phyloP scores from a whole-genome alignment of 2,888 invertebrate species.

The Carabus problematicus region DNA sequence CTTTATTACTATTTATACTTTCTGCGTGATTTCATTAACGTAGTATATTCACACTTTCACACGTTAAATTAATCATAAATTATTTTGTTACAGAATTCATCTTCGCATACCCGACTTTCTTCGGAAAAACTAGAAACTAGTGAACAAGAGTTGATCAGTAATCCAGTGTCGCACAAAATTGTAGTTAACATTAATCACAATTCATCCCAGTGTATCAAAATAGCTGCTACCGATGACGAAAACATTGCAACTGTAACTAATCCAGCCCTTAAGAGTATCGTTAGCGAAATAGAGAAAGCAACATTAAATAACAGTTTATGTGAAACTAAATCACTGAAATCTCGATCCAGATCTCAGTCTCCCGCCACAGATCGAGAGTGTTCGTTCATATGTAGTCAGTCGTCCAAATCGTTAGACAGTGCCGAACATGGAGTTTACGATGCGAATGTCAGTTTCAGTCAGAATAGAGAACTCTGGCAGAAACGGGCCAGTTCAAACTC shows the following conservation, averaged over 20 bases:
- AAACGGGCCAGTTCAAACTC: conserved; percentile 62
- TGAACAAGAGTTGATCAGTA: conserved; percentile 17
- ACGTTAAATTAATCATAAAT: background rate
- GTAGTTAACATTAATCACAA: background rate
- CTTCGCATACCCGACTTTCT: conserved; percentile 7
- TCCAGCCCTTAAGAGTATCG: conserved; percentile 26
- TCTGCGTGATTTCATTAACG: conserved; percentile 27
- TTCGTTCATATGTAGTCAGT: conserved; percentile 30
- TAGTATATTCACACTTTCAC: background rate
- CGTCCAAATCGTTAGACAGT: conserved; percentile 41
- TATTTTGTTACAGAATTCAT: conserved; percentile 25
- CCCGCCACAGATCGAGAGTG: conserved; percentile 23
- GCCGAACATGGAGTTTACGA: conserved; percentile 52
- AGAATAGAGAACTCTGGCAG: conserved; percentile 69
- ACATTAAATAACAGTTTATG: conserved; percentile 15
- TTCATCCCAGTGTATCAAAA: conserved; percentile 14
- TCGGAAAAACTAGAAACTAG: conserved; percentile 20
- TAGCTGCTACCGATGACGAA: background rate
- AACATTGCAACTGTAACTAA: background rate
- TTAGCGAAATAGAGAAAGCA: conserved; percentile 30
- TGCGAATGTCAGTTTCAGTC: conserved; percentile 59
- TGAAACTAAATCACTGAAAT: conserved; percentile 20
- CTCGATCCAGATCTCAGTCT: conserved; percentile 30
- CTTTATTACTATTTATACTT: conserved; percentile 15
- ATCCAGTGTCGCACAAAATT: conserved; percentile 2